A percentile compares a stretch with the other conserved stretches of the same genome.
Evolutionary conservation across 2,888 invertebrate species (phyloP).

Genomic region (Alloplasta piceator): DNA sequence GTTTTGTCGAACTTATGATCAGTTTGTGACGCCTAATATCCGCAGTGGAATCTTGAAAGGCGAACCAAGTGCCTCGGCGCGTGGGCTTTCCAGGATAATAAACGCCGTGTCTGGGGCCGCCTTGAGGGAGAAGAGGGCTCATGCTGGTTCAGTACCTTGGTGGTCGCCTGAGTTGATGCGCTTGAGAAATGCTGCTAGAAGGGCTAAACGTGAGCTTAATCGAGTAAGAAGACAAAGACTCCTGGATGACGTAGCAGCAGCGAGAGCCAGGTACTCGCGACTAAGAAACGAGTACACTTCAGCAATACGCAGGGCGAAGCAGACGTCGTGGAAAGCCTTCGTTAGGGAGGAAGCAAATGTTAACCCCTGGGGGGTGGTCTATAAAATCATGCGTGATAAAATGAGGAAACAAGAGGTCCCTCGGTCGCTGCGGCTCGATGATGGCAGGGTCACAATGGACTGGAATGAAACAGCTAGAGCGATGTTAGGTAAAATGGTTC

Average conservation of each 20-base stretch:
- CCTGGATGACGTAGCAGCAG: not conserved
- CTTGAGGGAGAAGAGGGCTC: not conserved
- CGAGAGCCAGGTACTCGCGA: not conserved
- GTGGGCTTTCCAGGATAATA: not conserved
- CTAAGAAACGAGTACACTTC: slow-evolving; percentile 22
- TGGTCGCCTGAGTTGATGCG: slow-evolving; percentile 7
- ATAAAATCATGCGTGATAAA: slow-evolving; percentile 31
- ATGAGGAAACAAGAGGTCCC: not conserved
- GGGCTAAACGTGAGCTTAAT: not conserved
- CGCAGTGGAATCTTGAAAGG: not conserved
- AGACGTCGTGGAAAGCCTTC: slow-evolving; percentile 23
- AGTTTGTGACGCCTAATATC: not conserved
- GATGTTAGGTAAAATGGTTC: slow-evolving; percentile 48
- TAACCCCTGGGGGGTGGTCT: slow-evolving; percentile 34
- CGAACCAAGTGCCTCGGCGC: not conserved
- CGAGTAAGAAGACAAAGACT: not conserved
- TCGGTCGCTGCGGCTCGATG: not conserved
- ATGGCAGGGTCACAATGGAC: slow-evolving; percentile 30
- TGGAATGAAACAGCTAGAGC: slow-evolving; percentile 50
- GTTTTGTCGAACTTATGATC: not conserved
- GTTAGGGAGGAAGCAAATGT: slow-evolving; percentile 14
- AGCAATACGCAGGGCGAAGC: slow-evolving; percentile 12
- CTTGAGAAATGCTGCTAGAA: not conserved
- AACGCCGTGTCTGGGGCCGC: no score
- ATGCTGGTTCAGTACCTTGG: not conserved